phyloP scores from a whole-genome alignment of 2,888 invertebrate genomes.

The Eupithecia dodoneata region DNA sequence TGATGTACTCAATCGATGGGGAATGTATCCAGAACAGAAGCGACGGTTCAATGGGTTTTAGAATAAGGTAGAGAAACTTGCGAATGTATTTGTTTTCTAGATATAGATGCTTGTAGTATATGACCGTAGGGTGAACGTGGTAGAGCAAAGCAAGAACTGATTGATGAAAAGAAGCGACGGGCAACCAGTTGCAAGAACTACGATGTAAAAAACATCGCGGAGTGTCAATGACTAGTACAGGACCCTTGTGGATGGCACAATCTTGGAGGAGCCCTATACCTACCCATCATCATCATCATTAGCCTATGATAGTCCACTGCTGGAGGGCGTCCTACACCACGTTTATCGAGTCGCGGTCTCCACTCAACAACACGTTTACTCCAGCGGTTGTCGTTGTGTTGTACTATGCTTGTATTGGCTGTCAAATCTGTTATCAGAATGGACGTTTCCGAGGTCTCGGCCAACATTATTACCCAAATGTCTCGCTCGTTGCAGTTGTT shows the following conservation, averaged over 20 bases:
- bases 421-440: not conserved
- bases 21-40: constrained; percentile 27
- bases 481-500: not conserved
- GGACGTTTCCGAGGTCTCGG: not conserved
- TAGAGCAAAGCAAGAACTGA: not conserved
- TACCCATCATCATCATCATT: no score
- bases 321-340: no score
- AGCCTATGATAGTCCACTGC: no score
- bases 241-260: not conserved
- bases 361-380: no score
- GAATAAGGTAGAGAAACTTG: constrained; percentile 3
- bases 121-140: not conserved
- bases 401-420: not conserved
- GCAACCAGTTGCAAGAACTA: not conserved
- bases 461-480: not conserved
- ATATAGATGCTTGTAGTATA: not conserved
- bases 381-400: no score
- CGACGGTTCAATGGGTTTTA: constrained; percentile 32
- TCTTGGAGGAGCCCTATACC: not conserved
- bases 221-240: not conserved
- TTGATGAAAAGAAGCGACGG: not conserved
- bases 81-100: not conserved
- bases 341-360: no score
- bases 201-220: not conserved
- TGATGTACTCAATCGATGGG: constrained; percentile 53